Percentiles rank a stretch among this genome's conserved stretches.
phyloP scores from a whole-genome alignment of 2,113 vertebrate species.

The Oceanites oceanicus region DNA sequence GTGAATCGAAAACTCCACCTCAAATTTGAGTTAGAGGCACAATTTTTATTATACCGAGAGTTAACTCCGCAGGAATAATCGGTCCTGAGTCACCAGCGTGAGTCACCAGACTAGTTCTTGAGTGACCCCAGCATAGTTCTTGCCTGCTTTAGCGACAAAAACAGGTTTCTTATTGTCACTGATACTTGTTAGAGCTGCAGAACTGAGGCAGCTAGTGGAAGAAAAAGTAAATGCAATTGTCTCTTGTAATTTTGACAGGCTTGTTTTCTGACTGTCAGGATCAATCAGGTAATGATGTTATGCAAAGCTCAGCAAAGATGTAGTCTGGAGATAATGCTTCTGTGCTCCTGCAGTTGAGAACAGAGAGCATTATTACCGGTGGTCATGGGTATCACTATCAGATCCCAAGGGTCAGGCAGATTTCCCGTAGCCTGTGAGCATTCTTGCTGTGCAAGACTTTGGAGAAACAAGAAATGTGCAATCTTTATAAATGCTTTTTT shows the following conservation, averaged over 20 bases:
- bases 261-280: not conserved
- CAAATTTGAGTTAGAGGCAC: not conserved
- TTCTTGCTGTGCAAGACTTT: not conserved
- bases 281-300: not conserved
- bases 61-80: not conserved
- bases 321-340: not conserved
- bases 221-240: not conserved
- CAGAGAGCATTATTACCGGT: not conserved
- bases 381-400: not conserved
- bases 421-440: not conserved
- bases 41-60: not conserved
- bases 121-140: not conserved
- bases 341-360: not conserved
- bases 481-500: not conserved
- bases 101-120: not conserved
- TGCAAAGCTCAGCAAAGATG: not conserved
- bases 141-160: not conserved
- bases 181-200: not conserved
- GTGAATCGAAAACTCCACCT: not conserved
- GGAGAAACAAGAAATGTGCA: not conserved
- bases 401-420: not conserved
- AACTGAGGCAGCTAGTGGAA: not conserved
- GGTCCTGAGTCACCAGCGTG: not conserved
- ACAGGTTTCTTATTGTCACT: not conserved
- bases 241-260: not conserved